Evolutionary conservation across 2,113 vertebrate genomes (phyloP).

Genomic region (Daboia siamensis): DNA sequence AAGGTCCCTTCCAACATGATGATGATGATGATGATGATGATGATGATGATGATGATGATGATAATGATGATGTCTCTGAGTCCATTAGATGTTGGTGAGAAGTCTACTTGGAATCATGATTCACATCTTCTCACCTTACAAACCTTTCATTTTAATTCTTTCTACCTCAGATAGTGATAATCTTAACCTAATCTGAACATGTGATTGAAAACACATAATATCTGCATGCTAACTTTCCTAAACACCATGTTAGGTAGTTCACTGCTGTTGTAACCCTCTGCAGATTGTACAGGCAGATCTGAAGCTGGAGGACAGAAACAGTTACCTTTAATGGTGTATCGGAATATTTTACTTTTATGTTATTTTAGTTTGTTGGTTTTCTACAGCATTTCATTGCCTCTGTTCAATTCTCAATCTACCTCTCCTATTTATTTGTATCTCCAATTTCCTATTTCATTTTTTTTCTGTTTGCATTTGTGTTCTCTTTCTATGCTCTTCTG

Average conservation of each 20-base stretch:
- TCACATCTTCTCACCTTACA: not conserved
- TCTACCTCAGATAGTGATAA: not conserved
- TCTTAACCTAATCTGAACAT: not conserved
- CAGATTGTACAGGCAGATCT: not conserved
- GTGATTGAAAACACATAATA: not conserved
- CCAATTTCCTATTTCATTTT: not conserved
- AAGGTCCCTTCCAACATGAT: too few species aligned
- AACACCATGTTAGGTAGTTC: not conserved
- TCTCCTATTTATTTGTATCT: not conserved
- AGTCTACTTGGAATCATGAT: not conserved
- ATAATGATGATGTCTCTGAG: too few species aligned
- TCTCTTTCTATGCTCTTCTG: not conserved
- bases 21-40: too few species aligned
- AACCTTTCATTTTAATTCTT: not conserved
- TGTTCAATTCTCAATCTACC: not conserved
- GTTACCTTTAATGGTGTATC: not conserved
- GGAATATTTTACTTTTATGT: not conserved
- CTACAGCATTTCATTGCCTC: not conserved
- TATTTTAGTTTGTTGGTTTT: not conserved
- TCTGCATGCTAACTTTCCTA: not conserved
- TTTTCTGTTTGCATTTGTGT: not conserved
- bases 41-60: too few species aligned
- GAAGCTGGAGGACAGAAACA: not conserved
- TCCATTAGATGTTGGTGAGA: not conserved
- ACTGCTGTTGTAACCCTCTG: not conserved